A percentile compares a stretch with the other conserved stretches of the same genome.
Evolutionary conservation across 2,797 vertebrate species (phyloP).

Genomic region (Choloepus didactylus): DNA sequence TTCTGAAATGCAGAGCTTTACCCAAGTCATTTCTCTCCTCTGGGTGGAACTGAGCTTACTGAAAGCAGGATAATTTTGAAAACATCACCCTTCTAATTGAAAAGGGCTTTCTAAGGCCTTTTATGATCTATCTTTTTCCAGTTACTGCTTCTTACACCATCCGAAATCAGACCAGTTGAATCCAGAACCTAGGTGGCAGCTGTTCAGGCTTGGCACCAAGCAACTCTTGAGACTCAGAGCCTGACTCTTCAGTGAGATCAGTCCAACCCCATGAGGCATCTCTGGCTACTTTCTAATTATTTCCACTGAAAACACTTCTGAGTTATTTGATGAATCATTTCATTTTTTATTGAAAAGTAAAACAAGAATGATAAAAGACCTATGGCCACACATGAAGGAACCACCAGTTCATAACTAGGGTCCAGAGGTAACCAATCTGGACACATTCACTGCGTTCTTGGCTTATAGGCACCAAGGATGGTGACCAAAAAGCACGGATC

Average conservation of each 20-base stretch:
- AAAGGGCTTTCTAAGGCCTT: conserved; percentile 30
- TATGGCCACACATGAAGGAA: neutral
- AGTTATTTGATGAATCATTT: conserved; percentile 67
- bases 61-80: conserved; percentile 66
- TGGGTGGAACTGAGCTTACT: conserved; percentile 46
- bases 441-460: neutral
- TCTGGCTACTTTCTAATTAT: conserved; percentile 70
- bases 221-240: neutral
- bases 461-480: neutral
- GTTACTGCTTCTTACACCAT: conserved; percentile 2
- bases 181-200: conserved; percentile 45
- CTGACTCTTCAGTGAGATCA: conserved; percentile 50
- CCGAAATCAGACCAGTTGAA: conserved; percentile 62
- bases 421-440: neutral
- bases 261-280: neutral
- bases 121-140: conserved; percentile 53
- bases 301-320: conserved; percentile 69
- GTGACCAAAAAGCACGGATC: neutral
- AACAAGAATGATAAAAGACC: neutral
- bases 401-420: neutral
- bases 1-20: conserved; percentile 2
- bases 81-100: conserved; percentile 43
- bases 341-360: conserved; percentile 69
- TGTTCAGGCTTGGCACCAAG: conserved; percentile 49
- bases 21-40: conserved; percentile 3